These are phyloP conservation scores for Andrena haemorrhoa DNA, from an alignment of 2,888 invertebrate genomes.

Conservation along the genomic window DNA sequence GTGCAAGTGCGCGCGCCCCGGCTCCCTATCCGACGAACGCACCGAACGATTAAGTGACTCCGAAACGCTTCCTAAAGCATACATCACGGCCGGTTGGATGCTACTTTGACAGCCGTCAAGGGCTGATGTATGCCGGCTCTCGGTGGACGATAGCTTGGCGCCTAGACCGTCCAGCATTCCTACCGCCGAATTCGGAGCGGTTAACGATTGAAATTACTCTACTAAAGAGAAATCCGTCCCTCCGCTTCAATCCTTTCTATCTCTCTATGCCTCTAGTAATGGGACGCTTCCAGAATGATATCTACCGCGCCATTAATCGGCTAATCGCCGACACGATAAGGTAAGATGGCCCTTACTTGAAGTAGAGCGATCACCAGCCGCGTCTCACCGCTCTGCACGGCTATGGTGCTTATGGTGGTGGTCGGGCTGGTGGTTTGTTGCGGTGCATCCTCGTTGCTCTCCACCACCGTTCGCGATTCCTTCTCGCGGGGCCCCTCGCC, in stretches of 20 bases:
- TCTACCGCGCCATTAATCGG: too few relatives aligned
- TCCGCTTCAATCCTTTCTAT: too few relatives aligned
- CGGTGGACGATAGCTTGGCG: constrained; percentile 8
- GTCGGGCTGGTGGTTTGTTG: constrained; percentile 85
- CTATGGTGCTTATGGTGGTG: constrained; percentile 96
- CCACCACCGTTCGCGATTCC: constrained; percentile 56
- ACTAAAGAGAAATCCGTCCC: neutral
- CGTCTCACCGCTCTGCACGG: constrained; percentile 94
- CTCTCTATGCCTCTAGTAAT: too few relatives aligned
- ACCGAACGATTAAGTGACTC: constrained; percentile 40
- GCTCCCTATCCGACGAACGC: constrained; percentile 25
- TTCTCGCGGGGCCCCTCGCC: constrained; percentile 58
- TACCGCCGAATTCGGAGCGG: too few relatives aligned
- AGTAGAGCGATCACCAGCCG: constrained; percentile 95
- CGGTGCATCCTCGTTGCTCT: constrained; percentile 63
- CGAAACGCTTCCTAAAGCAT: constrained; percentile 41
- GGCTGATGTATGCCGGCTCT: constrained; percentile 31
- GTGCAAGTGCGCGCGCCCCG: constrained; percentile 6
- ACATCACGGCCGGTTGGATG: constrained; percentile 23
- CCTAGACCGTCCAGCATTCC: neutral
- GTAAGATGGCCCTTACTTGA: constrained; percentile 88
- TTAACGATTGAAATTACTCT: constrained; percentile 14
- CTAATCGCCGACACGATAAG: constrained; percentile 17
- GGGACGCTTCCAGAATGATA: too few relatives aligned
- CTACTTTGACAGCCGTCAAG: constrained; percentile 11